Evolutionary conservation across 2,113 vertebrate species (phyloP).

Genomic region (Nymphicus hollandicus): DNA sequence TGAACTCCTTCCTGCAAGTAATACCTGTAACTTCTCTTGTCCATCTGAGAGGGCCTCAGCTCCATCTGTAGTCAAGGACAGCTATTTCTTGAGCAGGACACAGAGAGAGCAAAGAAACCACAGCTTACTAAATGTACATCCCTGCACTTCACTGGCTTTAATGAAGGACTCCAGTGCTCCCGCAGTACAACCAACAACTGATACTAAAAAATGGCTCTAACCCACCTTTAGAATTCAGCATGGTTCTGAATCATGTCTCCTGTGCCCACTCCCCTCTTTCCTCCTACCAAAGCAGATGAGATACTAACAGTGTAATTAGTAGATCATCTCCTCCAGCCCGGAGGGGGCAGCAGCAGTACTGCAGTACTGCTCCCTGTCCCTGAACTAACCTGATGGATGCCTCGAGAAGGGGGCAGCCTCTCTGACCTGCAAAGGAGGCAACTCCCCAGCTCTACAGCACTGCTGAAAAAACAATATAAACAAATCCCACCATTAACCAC

Average conservation of each 20-base stretch:
- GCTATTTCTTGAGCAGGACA: neutral
- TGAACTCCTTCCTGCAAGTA: neutral
- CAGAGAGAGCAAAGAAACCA: neutral
- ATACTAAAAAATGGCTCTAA: neutral
- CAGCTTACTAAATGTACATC: neutral
- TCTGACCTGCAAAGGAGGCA: neutral
- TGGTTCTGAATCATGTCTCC: neutral
- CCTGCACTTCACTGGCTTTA: neutral
- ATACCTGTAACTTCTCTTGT: neutral
- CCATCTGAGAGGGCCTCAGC: neutral
- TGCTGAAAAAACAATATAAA: neutral
- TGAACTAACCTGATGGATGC: neutral
- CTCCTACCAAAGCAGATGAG: rapidly evolving
- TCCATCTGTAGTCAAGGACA: rapidly evolving
- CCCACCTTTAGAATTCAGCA: neutral
- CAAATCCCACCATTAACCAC: neutral
- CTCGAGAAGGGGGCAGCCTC: neutral
- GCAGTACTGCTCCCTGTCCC: neutral
- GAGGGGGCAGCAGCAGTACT: neutral
- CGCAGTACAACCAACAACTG: neutral
- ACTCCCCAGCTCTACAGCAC: neutral
- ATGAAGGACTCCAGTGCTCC: neutral
- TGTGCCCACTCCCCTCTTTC: neutral
- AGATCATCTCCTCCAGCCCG: neutral
- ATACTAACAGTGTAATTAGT: neutral